These are phyloP conservation scores for Allygus modestus DNA, from an alignment of 2,888 invertebrate genomes.

Conservation along the genomic window DNA sequence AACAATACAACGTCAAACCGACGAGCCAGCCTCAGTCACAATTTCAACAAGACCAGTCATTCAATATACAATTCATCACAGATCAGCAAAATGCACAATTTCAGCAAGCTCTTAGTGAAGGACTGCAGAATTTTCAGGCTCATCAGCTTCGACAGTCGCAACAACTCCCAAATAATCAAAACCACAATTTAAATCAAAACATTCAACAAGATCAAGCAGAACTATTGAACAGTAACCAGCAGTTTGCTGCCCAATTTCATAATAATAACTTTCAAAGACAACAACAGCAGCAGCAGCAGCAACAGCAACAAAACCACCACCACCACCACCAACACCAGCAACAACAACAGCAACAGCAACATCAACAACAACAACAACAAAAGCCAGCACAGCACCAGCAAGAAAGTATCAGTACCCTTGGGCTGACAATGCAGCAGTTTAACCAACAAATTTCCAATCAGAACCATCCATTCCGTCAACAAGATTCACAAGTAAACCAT, in stretches of 20 bases:
- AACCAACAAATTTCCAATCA: slow-evolving; percentile 39
- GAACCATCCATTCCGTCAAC: slow-evolving; percentile 48
- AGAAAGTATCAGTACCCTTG: slow-evolving; percentile 64
- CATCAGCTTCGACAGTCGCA: slow-evolving; percentile 14
- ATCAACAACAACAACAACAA: slow-evolving; percentile 73
- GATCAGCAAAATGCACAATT: slow-evolving; percentile 24
- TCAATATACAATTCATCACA: not conserved
- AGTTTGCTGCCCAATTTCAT: slow-evolving; percentile 58
- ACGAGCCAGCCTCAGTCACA: not conserved
- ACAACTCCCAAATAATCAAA: slow-evolving; percentile 19
- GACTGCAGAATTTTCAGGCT: slow-evolving; percentile 6
- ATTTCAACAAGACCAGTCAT: slow-evolving; percentile 32
- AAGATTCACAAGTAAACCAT: slow-evolving; percentile 54
- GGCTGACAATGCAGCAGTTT: slow-evolving; percentile 26
- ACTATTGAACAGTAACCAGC: not conserved
- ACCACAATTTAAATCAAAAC: slow-evolving; percentile 21
- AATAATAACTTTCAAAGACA: slow-evolving; percentile 67
- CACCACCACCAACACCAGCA: no score
- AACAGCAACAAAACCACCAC: slow-evolving; percentile 72
- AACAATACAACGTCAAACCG: slow-evolving; percentile 30
- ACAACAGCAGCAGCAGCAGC: slow-evolving; percentile 72
- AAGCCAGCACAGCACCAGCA: no score
- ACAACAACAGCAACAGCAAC: slow-evolving; percentile 72
- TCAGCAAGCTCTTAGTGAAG: slow-evolving; percentile 2
- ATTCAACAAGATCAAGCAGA: slow-evolving; percentile 41